Percentiles rank a stretch among this genome's conserved stretches.
phyloP scores from a whole-genome alignment of 2,888 invertebrate species.

The Diarsia brunnea region DNA sequence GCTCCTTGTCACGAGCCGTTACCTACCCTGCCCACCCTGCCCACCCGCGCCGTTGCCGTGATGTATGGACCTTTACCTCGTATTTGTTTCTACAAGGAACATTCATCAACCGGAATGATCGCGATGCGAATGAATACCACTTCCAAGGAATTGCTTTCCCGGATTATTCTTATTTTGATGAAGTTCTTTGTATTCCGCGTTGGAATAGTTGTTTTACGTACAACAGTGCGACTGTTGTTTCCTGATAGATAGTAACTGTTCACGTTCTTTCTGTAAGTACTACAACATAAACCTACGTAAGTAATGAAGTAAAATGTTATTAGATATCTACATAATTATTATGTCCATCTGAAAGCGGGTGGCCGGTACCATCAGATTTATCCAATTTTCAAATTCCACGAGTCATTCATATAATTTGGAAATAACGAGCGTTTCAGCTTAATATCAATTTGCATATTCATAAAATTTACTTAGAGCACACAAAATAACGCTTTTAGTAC shows the following conservation, averaged over 20 bases:
- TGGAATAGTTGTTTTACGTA: conserved; percentile 6
- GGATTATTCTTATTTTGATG: not conserved
- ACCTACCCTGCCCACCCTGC: conserved; percentile 42
- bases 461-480: not conserved
- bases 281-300: not conserved
- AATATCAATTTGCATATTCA: conserved; percentile 11
- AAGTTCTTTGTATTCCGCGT: not conserved
- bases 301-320: conserved; percentile 8
- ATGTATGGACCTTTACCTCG: conserved; percentile 46
- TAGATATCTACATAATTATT: not conserved
- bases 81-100: conserved; percentile 34
- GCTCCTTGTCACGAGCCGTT: conserved; percentile 49
- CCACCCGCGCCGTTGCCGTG: not conserved
- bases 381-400: not conserved
- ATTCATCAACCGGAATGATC: conserved; percentile 34
- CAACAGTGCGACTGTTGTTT: conserved; percentile 3
- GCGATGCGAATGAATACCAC: conserved; percentile 17
- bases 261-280: not conserved
- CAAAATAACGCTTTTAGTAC: conserved; percentile 23
- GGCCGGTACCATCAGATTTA: not conserved
- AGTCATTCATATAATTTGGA: conserved; percentile 3
- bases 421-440: not conserved
- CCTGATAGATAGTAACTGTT: not conserved
- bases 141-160: conserved; percentile 27
- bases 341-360: not conserved